phyloP scores from a whole-genome alignment of 2,797 vertebrate genomes.

The Myiotriccus ornatus region DNA sequence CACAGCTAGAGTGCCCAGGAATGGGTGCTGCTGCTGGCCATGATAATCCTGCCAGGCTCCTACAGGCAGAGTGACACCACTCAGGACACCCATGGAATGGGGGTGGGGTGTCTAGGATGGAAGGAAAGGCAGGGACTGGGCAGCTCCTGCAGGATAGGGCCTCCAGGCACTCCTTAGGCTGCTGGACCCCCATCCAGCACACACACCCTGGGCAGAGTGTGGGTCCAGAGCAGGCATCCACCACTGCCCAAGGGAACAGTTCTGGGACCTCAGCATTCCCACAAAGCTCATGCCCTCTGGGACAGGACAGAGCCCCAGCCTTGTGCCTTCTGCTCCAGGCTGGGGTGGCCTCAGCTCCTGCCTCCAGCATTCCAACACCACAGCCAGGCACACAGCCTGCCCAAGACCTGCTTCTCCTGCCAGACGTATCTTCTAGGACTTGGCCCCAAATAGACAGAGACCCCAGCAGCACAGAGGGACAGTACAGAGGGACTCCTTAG shows the following conservation, averaged over 20 bases:
- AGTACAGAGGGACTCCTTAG: background rate
- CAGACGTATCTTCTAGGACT: background rate
- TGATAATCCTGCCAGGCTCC: background rate
- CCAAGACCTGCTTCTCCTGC: background rate
- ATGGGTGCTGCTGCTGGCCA: background rate
- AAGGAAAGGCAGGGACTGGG: background rate
- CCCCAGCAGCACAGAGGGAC: background rate
- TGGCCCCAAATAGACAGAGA: accelerated
- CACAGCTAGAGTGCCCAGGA: accelerated
- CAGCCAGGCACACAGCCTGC: background rate
- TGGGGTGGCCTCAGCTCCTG: background rate
- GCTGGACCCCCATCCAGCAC: background rate
- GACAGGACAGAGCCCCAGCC: background rate
- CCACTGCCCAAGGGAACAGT: background rate
- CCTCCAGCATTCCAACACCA: background rate
- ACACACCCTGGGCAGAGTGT: accelerated
- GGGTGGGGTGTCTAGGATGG: accelerated
- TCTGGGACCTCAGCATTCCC: background rate
- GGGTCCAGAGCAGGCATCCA: background rate
- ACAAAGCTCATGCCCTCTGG: background rate
- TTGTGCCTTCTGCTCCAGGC: background rate
- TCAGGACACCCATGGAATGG: background rate
- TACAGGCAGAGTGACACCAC: background rate
- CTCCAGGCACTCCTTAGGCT: accelerated
- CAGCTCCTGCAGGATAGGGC: background rate